Conservation (phyloP, 2,797 vertebrate species). For the Agapornis canus region DNA sequence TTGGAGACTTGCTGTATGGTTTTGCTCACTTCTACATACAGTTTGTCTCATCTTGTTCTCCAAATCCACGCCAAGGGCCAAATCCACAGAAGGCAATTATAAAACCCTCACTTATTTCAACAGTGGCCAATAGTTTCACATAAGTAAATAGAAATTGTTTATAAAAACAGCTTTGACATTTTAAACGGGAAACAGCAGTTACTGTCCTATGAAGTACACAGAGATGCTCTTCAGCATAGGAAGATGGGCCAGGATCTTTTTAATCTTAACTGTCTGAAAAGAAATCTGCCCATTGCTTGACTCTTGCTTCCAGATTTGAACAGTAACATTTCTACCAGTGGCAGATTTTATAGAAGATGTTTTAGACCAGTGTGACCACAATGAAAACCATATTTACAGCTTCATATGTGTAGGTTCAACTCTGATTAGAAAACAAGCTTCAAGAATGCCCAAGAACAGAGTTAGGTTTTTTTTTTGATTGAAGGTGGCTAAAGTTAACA, state of each 20-base stretch:
- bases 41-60: background rate
- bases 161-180: background rate
- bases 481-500: background rate
- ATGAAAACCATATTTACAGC: background rate
- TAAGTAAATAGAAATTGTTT: background rate
- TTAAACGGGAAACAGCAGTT: background rate
- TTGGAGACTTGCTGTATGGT: background rate
- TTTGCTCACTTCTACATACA: background rate
- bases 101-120: background rate
- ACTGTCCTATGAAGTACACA: background rate
- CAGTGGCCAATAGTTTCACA: background rate
- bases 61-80: background rate
- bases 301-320: background rate
- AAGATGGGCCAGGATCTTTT: background rate
- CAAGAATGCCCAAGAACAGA: background rate
- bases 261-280: background rate
- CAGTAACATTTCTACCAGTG: background rate
- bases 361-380: background rate
- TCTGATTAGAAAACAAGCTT: background rate
- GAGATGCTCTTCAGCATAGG: background rate
- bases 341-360: background rate
- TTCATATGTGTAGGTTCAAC: rapidly evolving
- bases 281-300: background rate
- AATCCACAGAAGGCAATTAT: background rate
- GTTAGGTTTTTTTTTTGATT: rapidly evolving